Percentiles rank a stretch among this genome's conserved stretches.
These are phyloP conservation scores for Apis florea DNA, from an alignment of 1,140 invertebrate species.

Conservation along the genomic window DNA sequence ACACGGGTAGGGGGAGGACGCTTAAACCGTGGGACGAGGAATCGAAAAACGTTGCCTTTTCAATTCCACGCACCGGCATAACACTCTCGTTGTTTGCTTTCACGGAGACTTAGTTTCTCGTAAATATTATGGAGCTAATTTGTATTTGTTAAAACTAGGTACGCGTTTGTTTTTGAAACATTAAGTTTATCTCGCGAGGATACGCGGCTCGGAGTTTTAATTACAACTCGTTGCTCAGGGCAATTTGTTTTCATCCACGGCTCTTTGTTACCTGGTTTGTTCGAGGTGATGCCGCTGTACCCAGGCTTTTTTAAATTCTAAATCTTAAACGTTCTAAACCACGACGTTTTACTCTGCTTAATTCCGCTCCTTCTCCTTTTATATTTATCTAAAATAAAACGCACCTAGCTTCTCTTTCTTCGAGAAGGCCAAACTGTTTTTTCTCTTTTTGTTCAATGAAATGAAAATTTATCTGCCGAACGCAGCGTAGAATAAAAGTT, in stretches of 20 bases:
- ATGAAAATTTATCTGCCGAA: not conserved
- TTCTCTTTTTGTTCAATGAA: not conserved
- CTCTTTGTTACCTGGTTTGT: not conserved
- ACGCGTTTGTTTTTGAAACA: not conserved
- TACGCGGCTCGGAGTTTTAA: constrained; percentile 2
- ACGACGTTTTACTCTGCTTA: not conserved
- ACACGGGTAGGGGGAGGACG: not conserved
- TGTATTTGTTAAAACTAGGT: not conserved
- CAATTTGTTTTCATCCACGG: not conserved
- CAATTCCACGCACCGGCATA: not conserved
- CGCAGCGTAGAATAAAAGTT: not conserved
- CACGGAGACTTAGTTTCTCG: not conserved
- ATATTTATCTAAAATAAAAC: not conserved
- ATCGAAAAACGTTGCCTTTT: constrained; percentile 31
- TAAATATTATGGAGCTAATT: not conserved
- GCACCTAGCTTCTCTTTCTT: not conserved
- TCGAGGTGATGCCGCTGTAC: not conserved
- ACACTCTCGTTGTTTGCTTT: constrained; percentile 2
- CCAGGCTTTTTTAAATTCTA: constrained; percentile 3
- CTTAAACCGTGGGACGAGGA: not conserved
- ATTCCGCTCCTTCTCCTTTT: no score
- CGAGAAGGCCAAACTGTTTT: not conserved
- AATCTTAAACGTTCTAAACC: not conserved
- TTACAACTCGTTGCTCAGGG: constrained; percentile 8
- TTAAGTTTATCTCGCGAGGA: not conserved